Evolutionary conservation across 2,113 vertebrate genomes (phyloP).

Genomic region (Pomatorhinus ruficollis): DNA sequence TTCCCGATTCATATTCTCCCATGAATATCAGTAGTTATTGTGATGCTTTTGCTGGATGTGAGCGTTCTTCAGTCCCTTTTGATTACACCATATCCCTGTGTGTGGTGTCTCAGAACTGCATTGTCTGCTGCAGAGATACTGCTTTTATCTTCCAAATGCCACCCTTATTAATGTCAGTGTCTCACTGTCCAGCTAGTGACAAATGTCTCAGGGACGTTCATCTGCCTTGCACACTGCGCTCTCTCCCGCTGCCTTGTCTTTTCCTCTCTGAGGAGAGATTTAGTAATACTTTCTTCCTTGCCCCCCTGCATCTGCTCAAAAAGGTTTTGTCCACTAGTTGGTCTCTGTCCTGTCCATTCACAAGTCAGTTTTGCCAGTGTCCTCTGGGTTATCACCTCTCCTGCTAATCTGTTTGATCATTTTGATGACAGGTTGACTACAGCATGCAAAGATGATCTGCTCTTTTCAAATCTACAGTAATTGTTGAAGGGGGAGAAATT

Average conservation of each 20-base stretch:
- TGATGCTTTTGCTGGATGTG: not conserved
- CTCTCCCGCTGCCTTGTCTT: not conserved
- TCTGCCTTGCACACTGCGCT: not conserved
- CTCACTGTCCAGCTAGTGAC: not conserved
- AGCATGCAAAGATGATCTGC: not conserved
- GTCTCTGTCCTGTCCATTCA: not conserved
- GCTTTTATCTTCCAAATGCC: slow-evolving; percentile 65
- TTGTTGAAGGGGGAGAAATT: not conserved
- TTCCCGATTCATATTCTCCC: not conserved
- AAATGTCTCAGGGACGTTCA: not conserved
- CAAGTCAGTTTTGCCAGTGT: not conserved
- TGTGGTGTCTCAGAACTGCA: not conserved
- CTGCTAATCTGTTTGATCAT: not conserved
- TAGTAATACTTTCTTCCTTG: not conserved
- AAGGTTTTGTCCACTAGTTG: not conserved
- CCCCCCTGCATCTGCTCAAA: not conserved
- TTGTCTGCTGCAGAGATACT: slow-evolving; percentile 32
- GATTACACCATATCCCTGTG: not conserved
- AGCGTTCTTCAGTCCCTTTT: not conserved
- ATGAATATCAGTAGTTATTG: not conserved
- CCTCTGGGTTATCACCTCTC: not conserved
- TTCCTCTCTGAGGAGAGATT: not conserved
- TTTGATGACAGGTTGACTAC: not conserved
- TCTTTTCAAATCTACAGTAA: not conserved
- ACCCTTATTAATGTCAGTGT: slow-evolving; percentile 54